Evolutionary conservation across 2,113 vertebrate genomes (phyloP).

Genomic region (Entelurus aequoreus): DNA sequence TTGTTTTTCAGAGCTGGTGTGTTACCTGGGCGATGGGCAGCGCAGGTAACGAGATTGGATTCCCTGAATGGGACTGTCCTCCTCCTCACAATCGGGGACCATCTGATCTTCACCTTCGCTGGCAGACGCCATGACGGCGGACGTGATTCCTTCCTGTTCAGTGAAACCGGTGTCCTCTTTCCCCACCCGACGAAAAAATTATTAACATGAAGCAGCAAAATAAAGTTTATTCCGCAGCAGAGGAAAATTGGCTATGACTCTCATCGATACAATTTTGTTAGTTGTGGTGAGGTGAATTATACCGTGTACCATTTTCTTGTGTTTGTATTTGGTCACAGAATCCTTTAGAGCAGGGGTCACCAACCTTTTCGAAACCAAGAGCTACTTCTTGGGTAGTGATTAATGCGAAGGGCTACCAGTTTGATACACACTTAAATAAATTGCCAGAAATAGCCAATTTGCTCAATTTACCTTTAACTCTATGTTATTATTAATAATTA

Average conservation of each 20-base stretch:
- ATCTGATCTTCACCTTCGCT: conserved; percentile 60
- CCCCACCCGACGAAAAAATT: not conserved
- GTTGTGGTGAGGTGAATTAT: too few species aligned
- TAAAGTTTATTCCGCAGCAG: not conserved
- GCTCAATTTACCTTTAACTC: too few species aligned
- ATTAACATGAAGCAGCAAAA: not conserved
- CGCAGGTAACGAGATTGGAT: conserved; percentile 89
- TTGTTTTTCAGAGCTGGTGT: not conserved
- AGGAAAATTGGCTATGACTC: not conserved
- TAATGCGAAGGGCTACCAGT: too few species aligned
- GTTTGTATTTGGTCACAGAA: too few species aligned
- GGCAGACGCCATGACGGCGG: conserved; percentile 76
- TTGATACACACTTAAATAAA: too few species aligned
- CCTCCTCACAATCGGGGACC: conserved; percentile 65
- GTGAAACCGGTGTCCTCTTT: not conserved
- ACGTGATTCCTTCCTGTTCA: conserved; percentile 1
- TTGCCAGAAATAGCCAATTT: too few species aligned
- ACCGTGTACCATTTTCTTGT: too few species aligned
- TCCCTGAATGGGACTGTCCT: conserved; percentile 53
- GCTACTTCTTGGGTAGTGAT: too few species aligned
- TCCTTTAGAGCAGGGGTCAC: too few species aligned
- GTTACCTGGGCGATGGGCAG: conserved; percentile 82
- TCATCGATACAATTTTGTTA: too few species aligned
- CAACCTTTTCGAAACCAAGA: too few species aligned
- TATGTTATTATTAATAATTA: too few species aligned